Evolutionary conservation across 2,888 invertebrate species (phyloP), one percentile per base, ranked within the genome.

Genomic region (Gymnosoma rotundatum): DNA sequence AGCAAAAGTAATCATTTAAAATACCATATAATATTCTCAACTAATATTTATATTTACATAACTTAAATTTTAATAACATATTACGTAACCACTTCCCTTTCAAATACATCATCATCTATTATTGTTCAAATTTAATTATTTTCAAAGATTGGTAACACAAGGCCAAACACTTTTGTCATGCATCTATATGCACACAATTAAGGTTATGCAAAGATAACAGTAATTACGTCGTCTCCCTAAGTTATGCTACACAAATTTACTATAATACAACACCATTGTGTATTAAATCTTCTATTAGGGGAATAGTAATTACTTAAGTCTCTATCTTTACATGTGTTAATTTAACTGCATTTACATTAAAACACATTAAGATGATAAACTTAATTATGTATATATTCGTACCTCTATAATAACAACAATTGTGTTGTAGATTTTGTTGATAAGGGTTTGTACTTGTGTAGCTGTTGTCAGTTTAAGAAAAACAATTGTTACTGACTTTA

Each of bases 161-260:
- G 20, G 14, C 66, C 14, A 61, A 36, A 50, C 36, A 20, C 32
- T 48, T 16, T 32, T n/a, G 16, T 14, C 14, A 48, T 45, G 8
- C 38, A 7, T 38, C 38, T 6, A 38, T 45, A 54, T 21, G 16
- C 9, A 42, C 32, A n/a, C n/a, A n/a, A n/a, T n/a, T n/a, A n/a
- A n/a, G 18, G 20, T 69, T 25, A 54, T 54, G 16, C 18, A 60
- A 61, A 61, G 63, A 54, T 56, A 64, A 78, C 42, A 56, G 38
- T 78, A 66, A 66, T 66, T 72, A 66, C 73, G 42, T 60, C 7
- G 58, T 72, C 45, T 64, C 72, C 78, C 50, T 66, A 70, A 72
- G 56, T 56, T 78, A 56, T 70, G 38, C 58, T 50, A 76, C 12
- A 60, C 38, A 58, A n/a, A n/a, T 48, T 21, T n/a, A 32, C n/a